Evolutionary conservation across 37 sponge, comb jelly and placozoan genomes (phyloP), one percentile per base, ranked within the genome.

Genomic region (Diacarnus erythraeanus): DNA sequence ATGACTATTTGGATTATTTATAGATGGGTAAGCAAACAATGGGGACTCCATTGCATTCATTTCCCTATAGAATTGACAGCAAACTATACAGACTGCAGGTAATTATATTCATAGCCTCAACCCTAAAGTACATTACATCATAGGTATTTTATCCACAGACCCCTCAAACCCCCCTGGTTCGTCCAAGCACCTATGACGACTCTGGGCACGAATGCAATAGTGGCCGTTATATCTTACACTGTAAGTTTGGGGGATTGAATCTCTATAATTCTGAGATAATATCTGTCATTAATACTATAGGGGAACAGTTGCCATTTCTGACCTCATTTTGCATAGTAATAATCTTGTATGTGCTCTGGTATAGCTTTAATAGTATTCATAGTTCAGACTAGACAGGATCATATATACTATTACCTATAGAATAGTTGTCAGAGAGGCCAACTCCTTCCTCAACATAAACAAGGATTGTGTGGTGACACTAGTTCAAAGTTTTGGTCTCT

Each of bases 11-110:
- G 9, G 23, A n/a, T 60, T 42, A 51, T 71, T 64, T 80, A 57
- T 61, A 97, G 94, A 98, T 98, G 99, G 94, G 91, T 31, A 98
- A 98, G 65, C 99, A 98, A 74, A 98, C 99, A 0, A 98, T 98
- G 94, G 99, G 96, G 0, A 82, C 84, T 15, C 96, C 99, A 42
- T 51, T 83, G 35, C 99, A 95, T 27, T 88, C 94, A 17, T 59
- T 93, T 47, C 81, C 89, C 36, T 84, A 84, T 56, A 63, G 96
- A 15, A 87, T 82, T 72, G 99, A 98, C 79, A 89, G 81, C 71
- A 95, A 93, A 39, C 63, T 94, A 9, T 98, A 98, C 80, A 72
- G 77, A 56, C 59, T 98, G 36, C 89, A 88, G 88, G 95, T 94
- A 30, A n/a, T n/a, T n/a, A n/a, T n/a, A n/a, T n/a, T n/a, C n/a